Conservation (phyloP, 1,140 invertebrate species). For the Zaprionus nigranus region DNA sequence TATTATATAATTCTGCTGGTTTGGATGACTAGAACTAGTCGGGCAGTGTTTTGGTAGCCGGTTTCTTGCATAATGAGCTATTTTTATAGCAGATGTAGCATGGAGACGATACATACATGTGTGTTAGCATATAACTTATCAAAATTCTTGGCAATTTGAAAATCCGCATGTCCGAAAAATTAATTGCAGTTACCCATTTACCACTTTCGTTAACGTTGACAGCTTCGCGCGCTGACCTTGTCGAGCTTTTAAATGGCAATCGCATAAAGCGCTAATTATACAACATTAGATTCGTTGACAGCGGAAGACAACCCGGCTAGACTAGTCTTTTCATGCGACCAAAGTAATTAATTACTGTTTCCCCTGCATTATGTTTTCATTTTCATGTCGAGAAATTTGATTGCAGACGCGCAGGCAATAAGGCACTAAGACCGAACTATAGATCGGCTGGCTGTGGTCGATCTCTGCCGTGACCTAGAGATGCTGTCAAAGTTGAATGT, state of each 20-base stretch:
- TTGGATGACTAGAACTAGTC: constrained; percentile 58
- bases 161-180: constrained; percentile 44
- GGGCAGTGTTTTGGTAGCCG: constrained; percentile 43
- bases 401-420: neutral
- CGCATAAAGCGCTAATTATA: constrained; percentile 59
- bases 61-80: constrained; percentile 75
- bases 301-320: constrained; percentile 34
- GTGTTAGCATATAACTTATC: constrained; percentile 25
- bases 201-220: constrained; percentile 71
- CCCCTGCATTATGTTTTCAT: constrained; percentile 62
- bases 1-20: constrained; percentile 68
- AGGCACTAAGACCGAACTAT: neutral
- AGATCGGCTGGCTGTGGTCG: constrained; percentile 6
- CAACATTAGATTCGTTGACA: constrained; percentile 44
- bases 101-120: neutral
- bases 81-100: constrained; percentile 51
- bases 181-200: constrained; percentile 69
- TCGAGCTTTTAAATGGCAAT: constrained; percentile 52
- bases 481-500: constrained; percentile 80
- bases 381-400: constrained; percentile 33
- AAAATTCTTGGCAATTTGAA: constrained; percentile 57
- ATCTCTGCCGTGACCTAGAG: constrained; percentile 66
- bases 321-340: constrained; percentile 19
- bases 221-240: constrained; percentile 61
- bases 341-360: constrained; percentile 45